Evolutionary conservation across 2,888 invertebrate genomes (phyloP).

Genomic region (Reticulitermes lucifugus): DNA sequence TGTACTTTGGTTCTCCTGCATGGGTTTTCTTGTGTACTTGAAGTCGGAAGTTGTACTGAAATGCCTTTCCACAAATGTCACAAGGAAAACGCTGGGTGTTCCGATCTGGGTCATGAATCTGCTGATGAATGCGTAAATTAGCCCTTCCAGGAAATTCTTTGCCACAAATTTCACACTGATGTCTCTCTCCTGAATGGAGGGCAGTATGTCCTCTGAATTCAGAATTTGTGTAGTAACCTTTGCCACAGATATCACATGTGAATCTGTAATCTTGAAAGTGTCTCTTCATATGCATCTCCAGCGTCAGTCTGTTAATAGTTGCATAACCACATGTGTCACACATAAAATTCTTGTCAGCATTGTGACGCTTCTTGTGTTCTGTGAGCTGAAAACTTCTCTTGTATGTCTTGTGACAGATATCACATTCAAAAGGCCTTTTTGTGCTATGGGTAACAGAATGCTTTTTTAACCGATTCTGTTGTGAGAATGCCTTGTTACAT

Average conservation of each 20-base stretch:
- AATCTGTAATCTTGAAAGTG: conserved; percentile 34
- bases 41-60: conserved; percentile 55
- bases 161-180: conserved; percentile 41
- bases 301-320: conserved; percentile 56
- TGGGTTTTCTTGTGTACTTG: conserved; percentile 53
- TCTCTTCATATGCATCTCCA: conserved; percentile 43
- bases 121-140: conserved; percentile 58
- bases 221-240: conserved; percentile 40
- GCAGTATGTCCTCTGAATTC: conserved; percentile 29
- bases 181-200: conserved; percentile 30
- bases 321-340: conserved; percentile 51
- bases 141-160: conserved; percentile 59
- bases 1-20: conserved; percentile 62
- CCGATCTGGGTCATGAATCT: conserved; percentile 43
- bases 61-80: conserved; percentile 56
- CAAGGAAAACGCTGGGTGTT: conserved; percentile 55
- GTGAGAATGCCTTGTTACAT: conserved; percentile 39
- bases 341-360: conserved; percentile 51
- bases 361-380: conserved; percentile 59
- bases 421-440: conserved; percentile 46
- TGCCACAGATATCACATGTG: conserved; percentile 41
- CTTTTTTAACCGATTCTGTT: conserved; percentile 52
- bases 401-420: conserved; percentile 47
- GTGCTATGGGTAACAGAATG: conserved; percentile 61
- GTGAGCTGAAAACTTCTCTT: conserved; percentile 49